Percentiles rank a stretch among this genome's conserved stretches.
phyloP scores from a whole-genome alignment of 2,797 vertebrate genomes.

The Poecilia gillii region DNA sequence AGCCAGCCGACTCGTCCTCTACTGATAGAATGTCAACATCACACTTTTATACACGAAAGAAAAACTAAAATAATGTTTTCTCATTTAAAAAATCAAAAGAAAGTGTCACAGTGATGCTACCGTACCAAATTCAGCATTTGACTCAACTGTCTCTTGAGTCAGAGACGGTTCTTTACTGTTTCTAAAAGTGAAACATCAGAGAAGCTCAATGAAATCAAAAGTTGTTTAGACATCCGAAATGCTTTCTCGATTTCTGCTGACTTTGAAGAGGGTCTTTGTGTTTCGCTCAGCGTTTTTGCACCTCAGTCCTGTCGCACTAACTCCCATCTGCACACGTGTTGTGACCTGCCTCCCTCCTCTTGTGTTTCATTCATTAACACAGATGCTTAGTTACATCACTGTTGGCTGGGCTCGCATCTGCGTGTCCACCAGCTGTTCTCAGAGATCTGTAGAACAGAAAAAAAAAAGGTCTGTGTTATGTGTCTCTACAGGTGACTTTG shows the following conservation, averaged over 20 bases:
- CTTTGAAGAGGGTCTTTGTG: not conserved
- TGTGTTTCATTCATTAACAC: not conserved
- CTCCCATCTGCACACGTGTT: not conserved
- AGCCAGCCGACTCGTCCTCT: not conserved
- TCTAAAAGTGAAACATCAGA: not conserved
- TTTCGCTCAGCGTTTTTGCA: not conserved
- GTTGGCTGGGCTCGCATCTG: not conserved
- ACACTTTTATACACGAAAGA: not conserved
- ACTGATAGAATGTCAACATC: not conserved
- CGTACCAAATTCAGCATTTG: too few relatives aligned
- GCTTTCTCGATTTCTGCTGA: not conserved
- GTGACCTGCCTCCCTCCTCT: not conserved
- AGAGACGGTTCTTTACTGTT: not conserved
- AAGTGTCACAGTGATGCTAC: not conserved
- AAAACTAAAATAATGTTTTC: not conserved
- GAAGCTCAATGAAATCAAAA: not conserved
- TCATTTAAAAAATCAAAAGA: not conserved
- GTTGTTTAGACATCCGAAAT: too few relatives aligned
- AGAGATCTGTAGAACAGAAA: not conserved
- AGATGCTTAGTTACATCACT: not conserved
- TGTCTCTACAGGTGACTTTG: constrained; percentile 86
- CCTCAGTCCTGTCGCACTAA: not conserved
- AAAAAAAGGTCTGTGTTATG: not conserved
- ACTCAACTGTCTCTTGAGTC: not conserved
- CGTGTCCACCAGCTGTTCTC: not conserved